These are phyloP conservation scores for Geopemphigus sp. DNA, from an alignment of 1,140 invertebrate genomes.

Conservation along the genomic window DNA sequence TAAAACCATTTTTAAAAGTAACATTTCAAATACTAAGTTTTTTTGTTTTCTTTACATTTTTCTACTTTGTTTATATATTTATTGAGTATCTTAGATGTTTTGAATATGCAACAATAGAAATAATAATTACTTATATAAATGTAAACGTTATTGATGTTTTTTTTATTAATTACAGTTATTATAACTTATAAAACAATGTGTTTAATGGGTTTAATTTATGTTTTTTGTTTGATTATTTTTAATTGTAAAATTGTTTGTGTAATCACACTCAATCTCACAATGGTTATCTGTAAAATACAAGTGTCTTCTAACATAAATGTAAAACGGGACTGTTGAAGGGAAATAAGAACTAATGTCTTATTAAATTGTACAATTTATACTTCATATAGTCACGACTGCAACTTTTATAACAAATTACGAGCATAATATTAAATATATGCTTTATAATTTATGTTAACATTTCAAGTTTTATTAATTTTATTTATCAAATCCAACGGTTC, in stretches of 20 bases:
- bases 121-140: neutral
- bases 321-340: conserved; percentile 9
- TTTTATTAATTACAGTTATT: conserved; percentile 8
- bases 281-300: conserved; percentile 13
- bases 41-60: neutral
- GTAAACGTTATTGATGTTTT: neutral
- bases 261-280: conserved; percentile 16
- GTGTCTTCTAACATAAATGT: conserved; percentile 9
- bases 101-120: neutral
- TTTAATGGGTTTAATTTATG: conserved; percentile 25
- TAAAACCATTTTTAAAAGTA: neutral
- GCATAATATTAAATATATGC: conserved; percentile 41
- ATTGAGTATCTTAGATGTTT: neutral
- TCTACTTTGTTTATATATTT: neutral
- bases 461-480: neutral
- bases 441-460: conserved; percentile 41
- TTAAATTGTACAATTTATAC: conserved; percentile 41
- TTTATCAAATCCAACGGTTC: no score
- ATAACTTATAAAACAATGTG: neutral
- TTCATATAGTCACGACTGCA: conserved; percentile 39
- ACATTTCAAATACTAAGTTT: neutral
- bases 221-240: conserved; percentile 24
- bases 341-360: conserved; percentile 30
- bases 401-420: conserved; percentile 37
- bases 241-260: conserved; percentile 18